Base-by-base conservation (phyloP, 2,888 invertebrate genomes). In the Malacosoma neustria region DNA sequence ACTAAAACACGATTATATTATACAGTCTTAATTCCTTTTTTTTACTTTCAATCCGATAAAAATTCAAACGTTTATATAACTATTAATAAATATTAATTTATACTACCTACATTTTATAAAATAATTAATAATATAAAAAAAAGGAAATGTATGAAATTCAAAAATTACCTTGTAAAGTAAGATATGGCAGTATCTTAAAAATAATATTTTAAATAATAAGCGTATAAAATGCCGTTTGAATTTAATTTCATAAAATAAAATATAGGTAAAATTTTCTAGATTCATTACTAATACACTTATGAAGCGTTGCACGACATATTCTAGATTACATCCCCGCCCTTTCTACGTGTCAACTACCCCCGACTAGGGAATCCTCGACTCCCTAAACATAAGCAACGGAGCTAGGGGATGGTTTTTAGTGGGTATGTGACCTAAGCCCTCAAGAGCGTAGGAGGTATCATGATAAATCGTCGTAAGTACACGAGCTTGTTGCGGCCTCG, bases 131-230 rank as follows among this genome's bases (percentile, higher is more conserved):
- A 22, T 22, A 22, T 22, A 5, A 51, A 58, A 31, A 42, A 54
- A 52, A 41, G 37, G 9, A 22, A 22, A 11, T 22, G 46, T n/a
- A 39, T 41, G 38, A 50, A 59, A 45, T 42, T 42, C 41, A 42
- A 47, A 39, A 13, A 30, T 37, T 35, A 38, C 34, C 40, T 38
- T 40, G 40, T 43, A 46, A 38, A 51, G 42, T 42, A 56, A 57
- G 51, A 62, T 80, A 80, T 80, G 80, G 81, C 80, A 77, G 79
- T 76, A 61, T 57, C 56, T 57, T 68, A 64, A 57, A 61, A 61
- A 54, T 62, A 63, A 68, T 67, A 71, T n/a, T n/a, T n/a, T n/a
- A 76, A 64, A 63, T 81, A 81, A 76, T 82, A 82, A 82, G 82
- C 82, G 82, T 82, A 80, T 48, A 43, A 36, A 40, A 42, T 34